These are phyloP conservation scores for Probosciger aterrimus DNA, from an alignment of 2,113 vertebrate genomes.

Conservation along the genomic window DNA sequence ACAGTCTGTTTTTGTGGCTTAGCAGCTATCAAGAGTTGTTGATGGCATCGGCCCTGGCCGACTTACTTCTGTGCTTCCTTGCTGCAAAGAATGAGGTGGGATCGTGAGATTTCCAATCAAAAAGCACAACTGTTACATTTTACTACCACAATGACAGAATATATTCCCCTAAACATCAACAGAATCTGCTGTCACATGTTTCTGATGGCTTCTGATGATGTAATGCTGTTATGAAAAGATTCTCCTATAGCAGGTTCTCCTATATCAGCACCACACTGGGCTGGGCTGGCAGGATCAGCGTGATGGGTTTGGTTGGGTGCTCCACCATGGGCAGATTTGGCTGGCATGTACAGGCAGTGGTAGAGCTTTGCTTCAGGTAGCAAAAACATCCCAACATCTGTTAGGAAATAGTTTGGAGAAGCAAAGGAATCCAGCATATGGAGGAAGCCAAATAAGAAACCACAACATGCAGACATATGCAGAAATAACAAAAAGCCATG, in stretches of 20 bases:
- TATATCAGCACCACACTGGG: accelerated
- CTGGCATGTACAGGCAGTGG: background rate
- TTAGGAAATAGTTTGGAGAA: background rate
- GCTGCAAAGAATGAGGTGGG: background rate
- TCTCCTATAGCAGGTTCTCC: background rate
- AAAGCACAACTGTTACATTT: background rate
- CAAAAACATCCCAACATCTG: background rate
- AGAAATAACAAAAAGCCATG: background rate
- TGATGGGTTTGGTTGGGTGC: background rate
- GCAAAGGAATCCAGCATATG: background rate
- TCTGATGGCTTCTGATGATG: background rate
- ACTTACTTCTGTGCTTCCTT: background rate
- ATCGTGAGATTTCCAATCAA: background rate
- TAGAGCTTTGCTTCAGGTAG: background rate
- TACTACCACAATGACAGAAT: background rate
- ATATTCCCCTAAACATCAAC: accelerated
- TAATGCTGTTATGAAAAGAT: background rate
- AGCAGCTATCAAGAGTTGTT: background rate
- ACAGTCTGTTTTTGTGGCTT: background rate
- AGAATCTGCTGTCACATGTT: background rate
- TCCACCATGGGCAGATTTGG: background rate
- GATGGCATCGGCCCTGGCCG: background rate
- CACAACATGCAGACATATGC: accelerated
- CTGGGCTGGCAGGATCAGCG: background rate
- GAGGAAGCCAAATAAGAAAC: background rate